Evolutionary conservation across 2,888 invertebrate species (phyloP), one percentile per base, ranked within the genome.

Genomic region (Prenolepis imparis): DNA sequence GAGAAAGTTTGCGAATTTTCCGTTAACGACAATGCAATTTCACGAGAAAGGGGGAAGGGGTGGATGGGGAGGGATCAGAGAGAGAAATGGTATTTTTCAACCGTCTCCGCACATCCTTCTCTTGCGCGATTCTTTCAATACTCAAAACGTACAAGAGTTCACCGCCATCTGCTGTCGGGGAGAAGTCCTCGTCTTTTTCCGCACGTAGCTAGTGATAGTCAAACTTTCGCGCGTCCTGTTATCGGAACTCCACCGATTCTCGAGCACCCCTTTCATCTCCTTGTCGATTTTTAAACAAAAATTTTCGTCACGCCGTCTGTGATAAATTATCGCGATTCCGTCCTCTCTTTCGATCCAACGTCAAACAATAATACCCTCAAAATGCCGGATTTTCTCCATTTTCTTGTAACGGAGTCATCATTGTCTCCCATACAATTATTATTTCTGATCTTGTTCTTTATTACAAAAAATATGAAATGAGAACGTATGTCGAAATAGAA

Each of bases 21-120:
- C 73, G 80, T 81, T 87, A 87, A 87, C 85, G 88, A 84, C 82
- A 84, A 84, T 82, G 80, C 80, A 84, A 88, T 88, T 88, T 52
- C 72, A 32, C 70, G 36, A 5, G 36, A 0, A 5, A 0, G 36
- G 5, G 36, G 36, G 36, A 36, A 36, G 4, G 1, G 12, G 48
- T 18, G 8, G n/a, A 2, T n/a, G 0, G 67, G 28, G 44, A 63
- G 74, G 72, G 21, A n/a, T 36, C 55, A 36, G 41, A 21, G 66
- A 61, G 48, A 28, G 66, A 61, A 48, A 52, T 75, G 59, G 72
- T 75, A 64, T 70, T 80, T 73, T 63, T 41, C 44, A 52, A 39
- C 57, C 57, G 36, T 39, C 39, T 74, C 15, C 44, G 44, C 44
- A 15, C n/a, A n/a, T 52, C 67, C 48, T 44, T 21, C 52, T 3